phyloP scores from a whole-genome alignment of 2,113 vertebrate genomes.

The Phrynosoma blainvillii region DNA sequence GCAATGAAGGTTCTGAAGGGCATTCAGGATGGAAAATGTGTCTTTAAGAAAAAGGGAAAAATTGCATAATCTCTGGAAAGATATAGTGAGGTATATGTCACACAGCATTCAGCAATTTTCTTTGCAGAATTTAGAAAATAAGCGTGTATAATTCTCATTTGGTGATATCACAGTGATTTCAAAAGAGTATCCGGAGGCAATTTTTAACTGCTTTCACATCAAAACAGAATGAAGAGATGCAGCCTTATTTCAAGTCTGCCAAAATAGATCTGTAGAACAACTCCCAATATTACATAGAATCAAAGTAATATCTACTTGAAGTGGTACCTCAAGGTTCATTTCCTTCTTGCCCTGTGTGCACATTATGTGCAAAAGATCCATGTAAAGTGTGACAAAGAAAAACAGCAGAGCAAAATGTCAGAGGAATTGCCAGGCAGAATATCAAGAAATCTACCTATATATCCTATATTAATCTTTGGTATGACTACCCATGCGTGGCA shows the following conservation, averaged over 20 bases:
- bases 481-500: background rate
- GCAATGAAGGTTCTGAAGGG: slow-evolving; percentile 53
- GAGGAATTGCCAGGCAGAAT: background rate
- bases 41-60: slow-evolving; percentile 36
- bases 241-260: slow-evolving; percentile 47
- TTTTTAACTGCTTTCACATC: slow-evolving; percentile 46
- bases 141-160: slow-evolving; percentile 43
- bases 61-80: slow-evolving; percentile 37
- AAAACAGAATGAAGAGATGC: slow-evolving; percentile 50
- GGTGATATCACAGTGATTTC: slow-evolving; percentile 44
- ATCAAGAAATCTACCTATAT: background rate
- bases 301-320: slow-evolving; percentile 41
- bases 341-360: slow-evolving; percentile 8
- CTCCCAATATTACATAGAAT: slow-evolving; percentile 5
- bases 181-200: slow-evolving; percentile 40
- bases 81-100: slow-evolving; percentile 56
- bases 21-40: slow-evolving; percentile 21
- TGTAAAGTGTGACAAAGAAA: background rate
- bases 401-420: background rate
- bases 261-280: background rate
- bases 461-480: slow-evolving; percentile 14
- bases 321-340: slow-evolving; percentile 13
- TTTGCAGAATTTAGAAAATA: slow-evolving; percentile 62
- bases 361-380: background rate
- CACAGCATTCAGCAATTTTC: slow-evolving; percentile 57